phyloP scores from a whole-genome alignment of 2,797 vertebrate genomes.

The Microctenopoma steveboyesi region DNA sequence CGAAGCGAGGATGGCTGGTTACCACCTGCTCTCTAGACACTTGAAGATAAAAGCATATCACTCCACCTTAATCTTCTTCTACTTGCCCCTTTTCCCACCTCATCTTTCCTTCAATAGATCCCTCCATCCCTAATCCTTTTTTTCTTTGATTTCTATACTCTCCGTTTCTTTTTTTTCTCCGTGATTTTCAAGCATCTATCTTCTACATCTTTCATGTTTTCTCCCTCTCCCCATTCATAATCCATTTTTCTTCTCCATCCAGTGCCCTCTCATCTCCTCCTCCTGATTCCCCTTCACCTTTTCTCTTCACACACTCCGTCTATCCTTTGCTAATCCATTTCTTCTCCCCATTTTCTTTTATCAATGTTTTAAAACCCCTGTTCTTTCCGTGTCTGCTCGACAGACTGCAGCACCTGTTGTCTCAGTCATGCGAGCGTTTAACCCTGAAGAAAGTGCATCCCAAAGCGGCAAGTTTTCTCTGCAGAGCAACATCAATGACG shows the following conservation, averaged over 20 bases:
- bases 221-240: conserved; percentile 62
- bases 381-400: conserved; percentile 17
- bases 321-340: conserved; percentile 60
- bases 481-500: conserved; percentile 28
- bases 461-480: conserved; percentile 30
- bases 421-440: conserved; percentile 53
- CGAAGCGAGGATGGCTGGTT: conserved; percentile 16
- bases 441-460: conserved; percentile 36
- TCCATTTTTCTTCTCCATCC: conserved; percentile 53
- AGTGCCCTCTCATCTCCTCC: conserved; percentile 37
- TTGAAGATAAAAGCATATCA: conserved; percentile 59
- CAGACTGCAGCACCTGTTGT: conserved; percentile 49
- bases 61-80: conserved; percentile 60
- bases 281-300: conserved; percentile 65
- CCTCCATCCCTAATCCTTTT: conserved; percentile 58
- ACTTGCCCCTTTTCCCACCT: conserved; percentile 46
- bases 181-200: conserved; percentile 40
- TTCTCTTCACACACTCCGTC: conserved; percentile 47
- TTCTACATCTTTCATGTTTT: conserved; percentile 46
- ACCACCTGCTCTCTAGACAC: conserved; percentile 53
- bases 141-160: conserved; percentile 49
- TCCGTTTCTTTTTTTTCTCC: conserved; percentile 18
- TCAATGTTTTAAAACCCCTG: conserved; percentile 57
- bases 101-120: conserved; percentile 37
- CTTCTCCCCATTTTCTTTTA: conserved; percentile 49